Percentiles rank a stretch among this genome's conserved stretches.
phyloP scores from a whole-genome alignment of 30 jellyfish, hydroid and myxozoan genomes.

The Turritopsis dohrnii region DNA sequence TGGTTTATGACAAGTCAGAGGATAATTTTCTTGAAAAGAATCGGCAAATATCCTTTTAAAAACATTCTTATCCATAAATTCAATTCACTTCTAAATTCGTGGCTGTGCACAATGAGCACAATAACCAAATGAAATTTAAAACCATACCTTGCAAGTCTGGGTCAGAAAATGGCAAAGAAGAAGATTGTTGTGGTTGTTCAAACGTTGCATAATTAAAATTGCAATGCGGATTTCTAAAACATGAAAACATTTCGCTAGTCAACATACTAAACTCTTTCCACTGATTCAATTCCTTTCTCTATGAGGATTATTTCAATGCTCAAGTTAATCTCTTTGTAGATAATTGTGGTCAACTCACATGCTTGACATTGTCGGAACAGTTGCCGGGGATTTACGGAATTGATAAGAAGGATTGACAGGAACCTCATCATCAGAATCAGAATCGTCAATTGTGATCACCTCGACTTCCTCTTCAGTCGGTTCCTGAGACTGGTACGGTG shows the following conservation, averaged over 20 bases:
- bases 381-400: neutral
- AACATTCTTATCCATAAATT: too few relatives aligned
- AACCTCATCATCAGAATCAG: slow-evolving; percentile 63
- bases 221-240: neutral
- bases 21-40: too few relatives aligned
- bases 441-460: slow-evolving; percentile 59
- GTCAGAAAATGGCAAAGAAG: slow-evolving; percentile 43
- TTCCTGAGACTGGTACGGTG: neutral
- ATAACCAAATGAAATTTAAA: neutral
- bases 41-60: too few relatives aligned
- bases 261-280: too few relatives aligned
- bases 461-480: slow-evolving; percentile 39
- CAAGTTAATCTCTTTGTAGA: too few relatives aligned
- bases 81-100: too few relatives aligned
- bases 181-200: slow-evolving; percentile 28
- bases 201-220: slow-evolving; percentile 7
- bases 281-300: too few relatives aligned
- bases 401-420: slow-evolving; percentile 24
- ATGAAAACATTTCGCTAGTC: too few relatives aligned
- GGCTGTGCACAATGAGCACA: too few relatives aligned
- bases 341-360: too few relatives aligned
- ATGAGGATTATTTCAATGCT: too few relatives aligned
- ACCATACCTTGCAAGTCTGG: slow-evolving; percentile 62
- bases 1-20: too few relatives aligned
- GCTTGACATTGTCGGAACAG: neutral